Base-by-base conservation (phyloP, 2,113 vertebrate species). In the Glareola pratincola region DNA sequence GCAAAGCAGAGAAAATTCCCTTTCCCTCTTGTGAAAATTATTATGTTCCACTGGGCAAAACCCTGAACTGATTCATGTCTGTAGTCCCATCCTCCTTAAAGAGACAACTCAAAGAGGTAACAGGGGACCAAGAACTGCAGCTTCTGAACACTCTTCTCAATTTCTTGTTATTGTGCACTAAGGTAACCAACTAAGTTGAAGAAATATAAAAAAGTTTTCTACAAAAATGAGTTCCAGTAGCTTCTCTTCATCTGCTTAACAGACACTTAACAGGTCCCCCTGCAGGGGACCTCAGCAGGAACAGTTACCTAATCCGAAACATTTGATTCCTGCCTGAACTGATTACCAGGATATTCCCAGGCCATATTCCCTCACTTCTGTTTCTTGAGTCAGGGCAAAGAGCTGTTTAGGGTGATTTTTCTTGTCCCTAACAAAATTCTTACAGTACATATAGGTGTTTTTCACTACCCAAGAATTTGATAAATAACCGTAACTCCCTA, bases 281-380 rank as follows among this genome's bases (percentile, higher is more conserved):
- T 54, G 69, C 51, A 94, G 92, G 27, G 64, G 23, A 74, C 36
- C 56, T 92, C 23, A 2, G 24, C 60, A 93, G 92, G 76, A 96
- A 94, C 29, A 90, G 51, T 86, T 77, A 95, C 27, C 68, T 91
- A 92, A 96, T 86, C 23, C 9, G 22, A 90, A 95, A 88, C 64
- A 78, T 92, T 71, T 7, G 32, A 85, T 83, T 94, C 16, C 51
- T 96, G 94, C 47, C 85, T 96, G 53, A 92, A 83, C 11, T 59
- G 64, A 88, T 94, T 90, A 94, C 67, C 34, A 66, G 75, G 43
- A 74, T 95, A 88, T 80, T 92, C 71, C 37, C 36, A 73, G 53
- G 54, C 34, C 37, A 47, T 50, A 85, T 67, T 7, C 20, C 8
- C 14, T 71, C 41, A 43, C 51, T 83, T 84, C 32, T 59, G 23